Evolutionary conservation across 2,113 vertebrate species (phyloP), one percentile per base, ranked within the genome.

Genomic region (Psephotus haematonotus): DNA sequence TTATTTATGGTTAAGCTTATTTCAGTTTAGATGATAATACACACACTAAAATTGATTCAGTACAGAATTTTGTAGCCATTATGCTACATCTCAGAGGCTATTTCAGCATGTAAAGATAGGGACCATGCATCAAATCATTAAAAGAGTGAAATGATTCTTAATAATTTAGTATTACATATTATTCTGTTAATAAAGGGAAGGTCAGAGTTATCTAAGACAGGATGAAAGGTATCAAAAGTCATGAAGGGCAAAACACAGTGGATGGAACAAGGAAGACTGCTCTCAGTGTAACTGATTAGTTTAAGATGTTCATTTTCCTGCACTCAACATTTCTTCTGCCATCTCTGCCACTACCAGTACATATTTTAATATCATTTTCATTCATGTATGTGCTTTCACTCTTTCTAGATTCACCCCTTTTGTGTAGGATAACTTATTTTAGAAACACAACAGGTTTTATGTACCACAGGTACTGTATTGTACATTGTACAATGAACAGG

Each of bases 391-490:
- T 24, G 33, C 63, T 68, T 57, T 76, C 35, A 9, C 18, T 82
- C 78, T 53, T 75, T 31, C 69, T 23, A 50, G 12, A 44, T 49
- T 69, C 39, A 41, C 29, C 27, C 16, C 50, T 75, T 86, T 39
- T 65, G 25, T 11, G 35, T 7, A 52, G 31, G 24, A 19, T 27
- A 44, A 77, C 6, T 75, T 14, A 49, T 37, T 52, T 53, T 16
- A 65, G 43, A 79, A 82, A 75, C 20, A 49, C 17, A 44, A 5
- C 11, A 2, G 0, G 22, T 29, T 35, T 76, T 57, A 12, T 10
- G 23, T 27, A 46, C 20, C 22, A 41, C 31, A 7, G 20, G 37
- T 29, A n/a, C 0, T 2, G 28, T 10, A n/a, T 0, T 2, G 28
- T 9, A 35, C 2, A 0, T 13, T 24, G 18, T 11, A 13, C 46